phyloP scores from a whole-genome alignment of 2,113 vertebrate species.

The Zingel zingel region DNA sequence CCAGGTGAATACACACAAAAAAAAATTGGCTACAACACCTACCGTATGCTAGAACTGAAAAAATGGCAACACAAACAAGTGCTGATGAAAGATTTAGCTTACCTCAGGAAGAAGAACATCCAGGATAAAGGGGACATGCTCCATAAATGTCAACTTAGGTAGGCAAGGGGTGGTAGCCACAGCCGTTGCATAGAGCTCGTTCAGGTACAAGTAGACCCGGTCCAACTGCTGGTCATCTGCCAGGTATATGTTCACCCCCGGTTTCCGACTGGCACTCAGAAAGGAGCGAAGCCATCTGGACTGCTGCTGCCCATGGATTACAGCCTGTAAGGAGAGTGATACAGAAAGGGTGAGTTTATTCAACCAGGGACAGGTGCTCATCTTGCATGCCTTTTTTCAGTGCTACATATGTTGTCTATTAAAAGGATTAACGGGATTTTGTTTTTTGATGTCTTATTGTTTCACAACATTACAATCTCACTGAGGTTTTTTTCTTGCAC shows the following conservation, averaged over 20 bases:
- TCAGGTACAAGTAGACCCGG: constrained; percentile 89
- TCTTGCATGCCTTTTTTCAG: neutral
- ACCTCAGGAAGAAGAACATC: constrained; percentile 97
- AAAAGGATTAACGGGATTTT: neutral
- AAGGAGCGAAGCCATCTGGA: constrained; percentile 91
- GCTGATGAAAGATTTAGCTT: constrained; percentile 24
- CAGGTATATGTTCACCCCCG: constrained; percentile 88
- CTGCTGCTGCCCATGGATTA: constrained; percentile 86
- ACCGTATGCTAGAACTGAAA: neutral
- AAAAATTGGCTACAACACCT: neutral
- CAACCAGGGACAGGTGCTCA: neutral
- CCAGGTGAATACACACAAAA: too few relatives aligned
- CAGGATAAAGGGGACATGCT: constrained; percentile 85
- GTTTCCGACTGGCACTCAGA: constrained; percentile 71
- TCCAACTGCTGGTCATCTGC: constrained; percentile 93
- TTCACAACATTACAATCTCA: neutral
- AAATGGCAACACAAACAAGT: too few relatives aligned
- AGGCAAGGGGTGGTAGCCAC: constrained; percentile 44
- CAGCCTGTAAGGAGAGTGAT: constrained; percentile 68
- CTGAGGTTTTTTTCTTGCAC: neutral
- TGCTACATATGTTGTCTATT: neutral
- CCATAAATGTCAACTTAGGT: constrained; percentile 61
- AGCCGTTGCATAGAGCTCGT: constrained; percentile 79
- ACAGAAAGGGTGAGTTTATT: neutral
- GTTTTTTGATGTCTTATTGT: neutral